These are phyloP conservation scores for Eupithecia exiguata DNA, from an alignment of 2,888 invertebrate species.

Conservation along the genomic window DNA sequence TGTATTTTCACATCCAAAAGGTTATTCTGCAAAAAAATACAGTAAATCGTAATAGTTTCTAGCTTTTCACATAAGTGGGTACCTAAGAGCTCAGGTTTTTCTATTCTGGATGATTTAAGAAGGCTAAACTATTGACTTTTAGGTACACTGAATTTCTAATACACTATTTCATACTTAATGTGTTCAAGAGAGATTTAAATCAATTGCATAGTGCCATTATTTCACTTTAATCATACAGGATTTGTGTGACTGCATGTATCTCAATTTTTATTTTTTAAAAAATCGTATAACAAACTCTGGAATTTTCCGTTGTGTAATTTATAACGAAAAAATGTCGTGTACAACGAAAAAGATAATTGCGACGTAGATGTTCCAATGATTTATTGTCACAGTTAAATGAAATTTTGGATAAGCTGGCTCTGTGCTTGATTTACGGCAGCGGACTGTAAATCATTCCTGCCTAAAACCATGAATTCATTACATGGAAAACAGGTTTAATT, in stretches of 20 bases:
- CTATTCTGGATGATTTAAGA: too few relatives aligned
- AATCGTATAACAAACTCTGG: not conserved
- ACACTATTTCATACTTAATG: constrained; percentile 9
- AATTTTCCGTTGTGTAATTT: not conserved
- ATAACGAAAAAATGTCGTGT: not conserved
- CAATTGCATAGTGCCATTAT: not conserved
- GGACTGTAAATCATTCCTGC: constrained; percentile 40
- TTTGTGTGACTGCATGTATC: not conserved
- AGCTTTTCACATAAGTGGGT: too few relatives aligned
- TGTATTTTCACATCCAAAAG: too few relatives aligned
- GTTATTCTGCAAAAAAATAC: too few relatives aligned
- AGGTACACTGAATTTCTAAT: too few relatives aligned
- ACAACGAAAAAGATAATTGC: constrained; percentile 13
- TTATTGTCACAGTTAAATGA: constrained; percentile 44
- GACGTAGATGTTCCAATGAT: constrained; percentile 34
- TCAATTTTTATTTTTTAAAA: not conserved
- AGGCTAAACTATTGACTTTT: too few relatives aligned
- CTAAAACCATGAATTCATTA: constrained; percentile 1
- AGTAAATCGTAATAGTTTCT: too few relatives aligned
- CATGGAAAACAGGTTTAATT: constrained; percentile 11
- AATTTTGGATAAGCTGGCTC: constrained; percentile 42
- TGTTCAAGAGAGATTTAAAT: not conserved
- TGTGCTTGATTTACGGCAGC: constrained; percentile 38
- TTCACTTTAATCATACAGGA: not conserved
- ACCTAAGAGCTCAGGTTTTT: too few relatives aligned